Conservation (phyloP, 2,113 vertebrate species). For the Dromas ardeola region DNA sequence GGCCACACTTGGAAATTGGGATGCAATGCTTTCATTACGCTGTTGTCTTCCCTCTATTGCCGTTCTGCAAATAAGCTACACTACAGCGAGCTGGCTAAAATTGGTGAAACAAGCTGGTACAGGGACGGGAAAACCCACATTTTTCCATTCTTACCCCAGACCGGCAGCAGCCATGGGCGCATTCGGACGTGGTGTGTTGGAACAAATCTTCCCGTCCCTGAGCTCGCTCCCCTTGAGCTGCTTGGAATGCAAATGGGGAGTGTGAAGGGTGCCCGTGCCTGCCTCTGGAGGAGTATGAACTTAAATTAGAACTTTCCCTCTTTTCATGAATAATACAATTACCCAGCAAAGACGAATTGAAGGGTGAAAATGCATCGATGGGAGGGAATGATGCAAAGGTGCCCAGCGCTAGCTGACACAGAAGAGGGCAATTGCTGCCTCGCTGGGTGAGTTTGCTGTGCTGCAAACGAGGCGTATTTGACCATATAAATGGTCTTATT, state of each 20-base stretch:
- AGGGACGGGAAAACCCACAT: neutral
- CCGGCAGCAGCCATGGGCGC: accelerated
- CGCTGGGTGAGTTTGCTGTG: neutral
- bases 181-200: accelerated
- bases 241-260: neutral
- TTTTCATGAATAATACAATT: neutral
- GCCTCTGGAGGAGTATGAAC: neutral
- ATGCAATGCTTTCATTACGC: neutral
- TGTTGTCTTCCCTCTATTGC: slow-evolving; percentile 5
- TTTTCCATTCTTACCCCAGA: accelerated
- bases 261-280: accelerated
- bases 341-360: neutral
- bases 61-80: neutral
- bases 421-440: neutral
- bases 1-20: slow-evolving; percentile 55
- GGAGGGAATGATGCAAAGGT: accelerated
- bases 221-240: neutral
- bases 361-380: neutral
- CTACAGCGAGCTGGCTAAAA: accelerated
- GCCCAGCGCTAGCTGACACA: neutral
- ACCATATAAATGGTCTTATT: slow-evolving; percentile 11
- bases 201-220: accelerated
- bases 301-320: neutral
- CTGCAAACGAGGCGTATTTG: neutral
- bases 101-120: neutral